Percentiles rank a stretch among this genome's conserved stretches.
These are phyloP conservation scores for Aurelia sp. DNA, from an alignment of 30 jellyfish, hydroid and myxozoan species.

Conservation along the genomic window DNA sequence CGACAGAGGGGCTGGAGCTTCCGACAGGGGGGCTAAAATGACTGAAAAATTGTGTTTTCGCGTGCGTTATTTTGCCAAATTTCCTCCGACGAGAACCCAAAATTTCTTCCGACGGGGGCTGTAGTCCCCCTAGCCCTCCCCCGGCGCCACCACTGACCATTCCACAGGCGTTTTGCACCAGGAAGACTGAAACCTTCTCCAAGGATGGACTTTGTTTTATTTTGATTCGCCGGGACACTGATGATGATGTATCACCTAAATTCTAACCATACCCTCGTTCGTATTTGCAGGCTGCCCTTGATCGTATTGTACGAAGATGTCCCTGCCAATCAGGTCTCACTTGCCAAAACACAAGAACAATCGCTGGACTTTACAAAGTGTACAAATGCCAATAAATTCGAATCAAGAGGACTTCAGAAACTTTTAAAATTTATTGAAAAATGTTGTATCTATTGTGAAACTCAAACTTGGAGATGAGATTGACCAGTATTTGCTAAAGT, in stretches of 20 bases:
- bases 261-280: not conserved
- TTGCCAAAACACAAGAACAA: constrained; percentile 13
- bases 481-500: too few relatives aligned
- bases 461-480: too few relatives aligned
- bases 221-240: not conserved
- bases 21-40: too few relatives aligned
- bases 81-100: too few relatives aligned
- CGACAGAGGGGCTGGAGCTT: too few relatives aligned
- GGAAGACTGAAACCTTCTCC: not conserved
- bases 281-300: constrained; percentile 43
- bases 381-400: constrained; percentile 31
- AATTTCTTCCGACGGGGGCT: too few relatives aligned
- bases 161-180: not conserved
- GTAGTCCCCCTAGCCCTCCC: too few relatives aligned
- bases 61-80: too few relatives aligned
- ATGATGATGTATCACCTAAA: not conserved
- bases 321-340: constrained; percentile 51
- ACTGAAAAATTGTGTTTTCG: too few relatives aligned
- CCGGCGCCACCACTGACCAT: too few relatives aligned
- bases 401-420: not conserved
- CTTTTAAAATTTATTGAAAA: not conserved
- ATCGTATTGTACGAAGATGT: constrained; percentile 51
- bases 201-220: not conserved
- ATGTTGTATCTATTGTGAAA: not conserved
- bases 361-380: constrained; percentile 32